Base-by-base conservation (phyloP, 2,797 vertebrate species). In the Ptychadena robeensis region DNA sequence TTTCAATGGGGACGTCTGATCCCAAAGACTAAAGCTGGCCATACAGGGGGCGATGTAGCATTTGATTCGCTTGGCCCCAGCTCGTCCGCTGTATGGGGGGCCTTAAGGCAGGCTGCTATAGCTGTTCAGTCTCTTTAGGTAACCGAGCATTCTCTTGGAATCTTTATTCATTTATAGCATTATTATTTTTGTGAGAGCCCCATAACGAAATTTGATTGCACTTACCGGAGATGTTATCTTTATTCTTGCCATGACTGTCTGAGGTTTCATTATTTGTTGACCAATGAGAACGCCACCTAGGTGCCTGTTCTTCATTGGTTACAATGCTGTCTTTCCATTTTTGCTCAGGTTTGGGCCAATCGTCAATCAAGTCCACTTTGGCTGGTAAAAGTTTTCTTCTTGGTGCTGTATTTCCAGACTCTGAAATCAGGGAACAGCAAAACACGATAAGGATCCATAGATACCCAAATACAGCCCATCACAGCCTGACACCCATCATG, bases 361-460 rank as follows among this genome's bases (percentile, higher is more conserved):
- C 86, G 0, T 0, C 86, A 38, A 85, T 74, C 71, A 91, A 25
- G 28, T 90, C 90, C 10, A 90, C 79, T 30, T 81, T 88, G 34
- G 86, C 88, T 3, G 91, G 30, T 8, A 74, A 35, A 70, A 92
- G 85, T 81, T 86, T 87, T 86, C 88, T 93, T 85, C 87, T 92
- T 0, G 0, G 18, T 0, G 4, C 72, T 30, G 79, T 64, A 28
- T 83, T 78, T 67, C 88, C 79, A 0, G 73, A 64, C 1, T 63
- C 92, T 92, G 22, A 44, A 61, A 9, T 37, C 9, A 57, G 5
- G n/a, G 9, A 79, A 18, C 2, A 35, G 25, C n/a, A 61, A 61
- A 25, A 28, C 25, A 57, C 22, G 28, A 9, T 25, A 28, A 15
- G 59, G 25, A 25, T 61, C 59, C 25, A 61, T 61, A 61, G 59